Evolutionary conservation across 1,140 invertebrate genomes (phyloP).

Genomic region (Pygmarrhopalites habei): DNA sequence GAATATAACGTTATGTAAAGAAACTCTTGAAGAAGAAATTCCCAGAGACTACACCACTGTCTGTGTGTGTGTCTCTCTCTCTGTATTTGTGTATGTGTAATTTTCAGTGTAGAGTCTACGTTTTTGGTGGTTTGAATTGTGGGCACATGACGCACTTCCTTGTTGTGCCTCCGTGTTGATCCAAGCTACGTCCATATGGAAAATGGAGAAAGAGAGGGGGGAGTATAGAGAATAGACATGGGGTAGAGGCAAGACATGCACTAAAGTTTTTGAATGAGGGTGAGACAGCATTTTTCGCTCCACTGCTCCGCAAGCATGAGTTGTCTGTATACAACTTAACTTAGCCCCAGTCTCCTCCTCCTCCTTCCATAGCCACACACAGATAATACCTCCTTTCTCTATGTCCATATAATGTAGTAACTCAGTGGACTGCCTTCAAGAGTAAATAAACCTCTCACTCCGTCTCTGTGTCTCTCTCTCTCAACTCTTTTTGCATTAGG

Average conservation of each 20-base stretch:
- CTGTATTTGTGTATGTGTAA: not conserved
- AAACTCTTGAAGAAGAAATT: not conserved
- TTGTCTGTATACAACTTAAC: slow-evolving; percentile 9
- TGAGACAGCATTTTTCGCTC: slow-evolving; percentile 19
- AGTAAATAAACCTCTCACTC: too few species aligned
- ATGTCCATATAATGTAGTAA: too few species aligned
- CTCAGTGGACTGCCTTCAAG: too few species aligned
- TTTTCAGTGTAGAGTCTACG: not conserved
- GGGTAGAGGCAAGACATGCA: too few species aligned
- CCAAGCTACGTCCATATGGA: not conserved
- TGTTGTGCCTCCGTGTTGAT: not conserved
- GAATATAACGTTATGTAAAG: too few species aligned
- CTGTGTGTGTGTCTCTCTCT: not conserved
- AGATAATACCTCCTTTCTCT: too few species aligned
- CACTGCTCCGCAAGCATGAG: slow-evolving; percentile 5
- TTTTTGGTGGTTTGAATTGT: too few species aligned
- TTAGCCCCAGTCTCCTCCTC: not conserved
- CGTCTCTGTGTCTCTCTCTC: too few species aligned
- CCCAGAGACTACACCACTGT: not conserved
- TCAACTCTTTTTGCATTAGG: too few species aligned
- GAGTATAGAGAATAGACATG: too few species aligned
- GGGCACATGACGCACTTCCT: not conserved
- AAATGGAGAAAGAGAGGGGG: too few species aligned
- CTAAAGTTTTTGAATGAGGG: slow-evolving; percentile 13
- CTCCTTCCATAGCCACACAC: not conserved